Evolutionary conservation across 2,888 invertebrate species (phyloP).

Genomic region (Sabellastarte sp.): DNA sequence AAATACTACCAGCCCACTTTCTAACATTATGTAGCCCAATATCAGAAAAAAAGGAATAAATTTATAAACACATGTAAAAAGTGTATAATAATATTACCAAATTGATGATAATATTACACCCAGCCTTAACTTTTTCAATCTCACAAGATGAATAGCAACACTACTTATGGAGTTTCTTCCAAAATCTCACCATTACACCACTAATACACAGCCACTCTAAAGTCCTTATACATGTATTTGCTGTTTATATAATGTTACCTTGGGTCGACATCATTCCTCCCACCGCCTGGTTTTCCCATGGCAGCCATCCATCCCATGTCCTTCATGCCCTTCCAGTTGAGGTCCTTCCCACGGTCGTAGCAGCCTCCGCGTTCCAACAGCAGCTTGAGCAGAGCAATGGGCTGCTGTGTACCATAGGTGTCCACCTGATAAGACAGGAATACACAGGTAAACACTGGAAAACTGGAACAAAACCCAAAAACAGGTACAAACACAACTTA

Average conservation of each 20-base stretch:
- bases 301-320: slow-evolving; percentile 68
- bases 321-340: slow-evolving; percentile 82
- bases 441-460: too few species aligned
- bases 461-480: too few species aligned
- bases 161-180: background rate
- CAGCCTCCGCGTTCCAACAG: slow-evolving; percentile 86
- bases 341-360: slow-evolving; percentile 84
- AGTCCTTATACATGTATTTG: background rate
- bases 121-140: too few species aligned
- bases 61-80: too few species aligned
- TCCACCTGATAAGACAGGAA: slow-evolving; percentile 63
- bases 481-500: too few species aligned
- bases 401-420: slow-evolving; percentile 89
- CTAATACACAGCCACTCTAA: background rate
- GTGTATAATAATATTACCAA: too few species aligned
- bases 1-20: too few species aligned
- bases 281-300: slow-evolving; percentile 73
- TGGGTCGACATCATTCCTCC: slow-evolving; percentile 80
- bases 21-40: too few species aligned
- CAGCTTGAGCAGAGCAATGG: slow-evolving; percentile 85
- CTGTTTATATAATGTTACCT: too few species aligned
- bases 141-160: too few species aligned
- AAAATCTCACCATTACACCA: background rate
- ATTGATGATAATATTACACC: too few species aligned
- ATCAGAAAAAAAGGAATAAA: too few species aligned